phyloP scores from a whole-genome alignment of 1,140 invertebrate genomes.

The Delia radicum region DNA sequence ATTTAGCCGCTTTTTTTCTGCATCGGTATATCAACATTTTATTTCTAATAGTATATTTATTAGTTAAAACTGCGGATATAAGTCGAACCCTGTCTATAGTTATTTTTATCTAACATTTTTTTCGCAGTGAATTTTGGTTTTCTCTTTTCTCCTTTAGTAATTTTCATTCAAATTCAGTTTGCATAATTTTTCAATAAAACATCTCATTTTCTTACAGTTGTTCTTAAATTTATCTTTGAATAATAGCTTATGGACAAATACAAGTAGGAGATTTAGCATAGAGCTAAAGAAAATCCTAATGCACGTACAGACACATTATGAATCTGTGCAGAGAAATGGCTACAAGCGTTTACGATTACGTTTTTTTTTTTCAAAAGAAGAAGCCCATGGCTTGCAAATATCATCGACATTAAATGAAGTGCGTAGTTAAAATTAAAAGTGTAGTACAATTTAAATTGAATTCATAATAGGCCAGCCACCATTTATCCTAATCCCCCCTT shows the following conservation, averaged over 20 bases:
- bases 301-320: background rate
- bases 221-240: background rate
- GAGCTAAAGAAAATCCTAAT: background rate
- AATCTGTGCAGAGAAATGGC: background rate
- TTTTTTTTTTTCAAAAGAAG: background rate
- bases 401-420: background rate
- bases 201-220: background rate
- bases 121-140: background rate
- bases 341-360: background rate
- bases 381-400: background rate
- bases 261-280: background rate
- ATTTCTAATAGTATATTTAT: too few species aligned
- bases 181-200: conserved; percentile 2
- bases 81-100: background rate
- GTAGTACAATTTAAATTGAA: background rate
- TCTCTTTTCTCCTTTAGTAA: background rate
- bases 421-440: background rate
- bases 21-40: too few species aligned
- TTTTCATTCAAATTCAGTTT: background rate
- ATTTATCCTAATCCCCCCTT: too few species aligned
- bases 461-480: background rate
- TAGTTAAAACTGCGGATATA: too few species aligned
- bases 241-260: background rate
- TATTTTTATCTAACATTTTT: background rate
- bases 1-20: too few species aligned